Percentiles rank a stretch among this genome's conserved stretches.
Evolutionary conservation across 64 coral and sea anemone genomes (phyloP).

Genomic region (Hydrozoanthus tunicans): DNA sequence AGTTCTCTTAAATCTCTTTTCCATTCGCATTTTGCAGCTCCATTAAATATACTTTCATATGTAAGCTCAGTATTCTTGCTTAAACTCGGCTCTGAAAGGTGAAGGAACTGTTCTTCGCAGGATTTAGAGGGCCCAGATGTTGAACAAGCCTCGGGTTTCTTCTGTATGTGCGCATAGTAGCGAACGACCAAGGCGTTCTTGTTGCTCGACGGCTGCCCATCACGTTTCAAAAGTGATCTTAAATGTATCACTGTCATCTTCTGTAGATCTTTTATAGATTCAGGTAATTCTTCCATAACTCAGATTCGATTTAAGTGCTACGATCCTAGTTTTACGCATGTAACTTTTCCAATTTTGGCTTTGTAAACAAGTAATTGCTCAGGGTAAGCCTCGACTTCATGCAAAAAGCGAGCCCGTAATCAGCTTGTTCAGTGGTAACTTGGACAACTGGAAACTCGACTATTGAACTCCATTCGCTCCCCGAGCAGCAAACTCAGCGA

Average conservation of each 20-base stretch:
- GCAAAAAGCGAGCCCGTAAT: background rate
- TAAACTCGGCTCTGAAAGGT: background rate
- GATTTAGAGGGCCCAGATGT: background rate
- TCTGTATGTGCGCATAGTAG: no score
- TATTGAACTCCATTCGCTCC: background rate
- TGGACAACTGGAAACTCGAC: background rate
- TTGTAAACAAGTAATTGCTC: background rate
- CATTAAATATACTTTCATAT: constrained; percentile 8
- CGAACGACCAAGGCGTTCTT: no score
- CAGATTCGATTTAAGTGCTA: no score
- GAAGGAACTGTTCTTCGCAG: background rate
- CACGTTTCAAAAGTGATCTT: no score
- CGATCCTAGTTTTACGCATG: no score
- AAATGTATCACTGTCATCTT: no score
- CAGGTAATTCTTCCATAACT: no score
- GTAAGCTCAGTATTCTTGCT: constrained; percentile 9
- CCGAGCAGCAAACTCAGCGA: no score
- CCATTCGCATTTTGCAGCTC: constrained; percentile 5
- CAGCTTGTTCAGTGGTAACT: background rate
- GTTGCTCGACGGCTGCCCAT: no score
- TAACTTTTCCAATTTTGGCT: background rate
- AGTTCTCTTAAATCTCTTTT: background rate
- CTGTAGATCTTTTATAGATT: no score
- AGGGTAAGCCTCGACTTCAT: constrained; percentile 2
- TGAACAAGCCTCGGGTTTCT: background rate